A percentile compares a stretch with the other conserved stretches of the same genome.
These are phyloP conservation scores for Sisyra terminalis DNA, from an alignment of 2,888 invertebrate species.

Conservation along the genomic window DNA sequence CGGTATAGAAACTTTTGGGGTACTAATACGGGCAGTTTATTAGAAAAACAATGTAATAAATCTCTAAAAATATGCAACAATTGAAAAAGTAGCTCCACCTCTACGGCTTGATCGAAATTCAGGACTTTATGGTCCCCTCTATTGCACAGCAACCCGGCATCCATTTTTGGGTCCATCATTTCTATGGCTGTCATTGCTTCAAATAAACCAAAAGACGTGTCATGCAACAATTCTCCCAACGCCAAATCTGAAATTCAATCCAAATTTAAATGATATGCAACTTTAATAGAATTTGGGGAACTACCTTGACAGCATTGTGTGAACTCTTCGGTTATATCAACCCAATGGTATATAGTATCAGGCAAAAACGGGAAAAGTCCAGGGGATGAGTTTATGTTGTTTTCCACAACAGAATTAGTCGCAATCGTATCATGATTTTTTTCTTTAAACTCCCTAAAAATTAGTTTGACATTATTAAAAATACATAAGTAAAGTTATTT, in stretches of 20 bases:
- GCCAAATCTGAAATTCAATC: constrained; percentile 43
- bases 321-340: constrained; percentile 37
- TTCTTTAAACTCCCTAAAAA: too few species aligned
- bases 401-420: too few species aligned
- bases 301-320: constrained; percentile 41
- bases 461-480: too few species aligned
- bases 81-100: constrained; percentile 31
- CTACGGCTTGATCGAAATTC: constrained; percentile 73
- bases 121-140: constrained; percentile 69
- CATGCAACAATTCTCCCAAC: constrained; percentile 82
- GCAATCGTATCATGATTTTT: too few species aligned
- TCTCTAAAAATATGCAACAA: background rate
- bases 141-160: constrained; percentile 95
- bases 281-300: constrained; percentile 7
- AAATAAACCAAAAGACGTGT: constrained; percentile 80
- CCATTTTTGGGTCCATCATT: constrained; percentile 99
- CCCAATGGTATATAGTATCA: constrained; percentile 34
- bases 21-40: too few species aligned
- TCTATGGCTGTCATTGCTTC: constrained; percentile 99
- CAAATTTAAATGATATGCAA: constrained; percentile 10
- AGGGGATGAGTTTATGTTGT: background rate
- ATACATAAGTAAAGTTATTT: too few species aligned
- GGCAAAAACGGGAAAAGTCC: background rate
- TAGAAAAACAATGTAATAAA: too few species aligned
- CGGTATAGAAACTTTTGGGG: too few species aligned